Base-by-base conservation (phyloP, 2,888 invertebrate species). In the Acleris laterana region DNA sequence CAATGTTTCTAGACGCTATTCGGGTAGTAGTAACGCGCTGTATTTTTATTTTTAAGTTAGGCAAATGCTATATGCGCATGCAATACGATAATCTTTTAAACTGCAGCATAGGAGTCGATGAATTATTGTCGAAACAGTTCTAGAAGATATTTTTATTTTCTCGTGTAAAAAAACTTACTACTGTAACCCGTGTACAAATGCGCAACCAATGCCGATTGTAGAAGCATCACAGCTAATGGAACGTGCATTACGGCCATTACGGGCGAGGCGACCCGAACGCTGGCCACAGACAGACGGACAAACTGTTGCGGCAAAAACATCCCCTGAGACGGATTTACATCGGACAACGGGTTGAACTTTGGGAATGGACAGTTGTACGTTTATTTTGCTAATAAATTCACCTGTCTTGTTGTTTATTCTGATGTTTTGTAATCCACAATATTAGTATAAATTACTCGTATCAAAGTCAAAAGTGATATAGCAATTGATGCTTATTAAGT, bases 1-100 rank as follows among this genome's bases (percentile, higher is more conserved):
- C 63, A 63, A 70, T 62, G 69, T 68, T 50, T 20, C n/a, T 22
- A 25, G 38, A 20, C 17, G 6, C 13, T 11, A 22, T 38, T 49
- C 25, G 17, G 22, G 16, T 49, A 22, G 3, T 16, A 25, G 5
- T 13, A 51, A 51, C 11, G 13, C 16, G 5, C 17, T 49, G 20
- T 19, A 7, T 49, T 9, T 16, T 19, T 19, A 49, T 49, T 19
- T 6, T 19, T 17, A 17, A 19, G 3, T 5, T 1, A n/a, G n/a
- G 20, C 6, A 19, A 17, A 17, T 17, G 1, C 16, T 17, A 11
- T 9, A 9, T 49, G 11, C 17, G 19, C 19, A 19, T 49, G 2
- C 6, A 46, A 46, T 17, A 17, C 6, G n/a, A 7, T 7, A n/a
- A 6, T 46, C 6, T 46, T 46, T 46, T 16, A 1, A 46, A 46